Base-by-base conservation (phyloP, 2,113 vertebrate genomes). In the Melanerpes aurifrons region DNA sequence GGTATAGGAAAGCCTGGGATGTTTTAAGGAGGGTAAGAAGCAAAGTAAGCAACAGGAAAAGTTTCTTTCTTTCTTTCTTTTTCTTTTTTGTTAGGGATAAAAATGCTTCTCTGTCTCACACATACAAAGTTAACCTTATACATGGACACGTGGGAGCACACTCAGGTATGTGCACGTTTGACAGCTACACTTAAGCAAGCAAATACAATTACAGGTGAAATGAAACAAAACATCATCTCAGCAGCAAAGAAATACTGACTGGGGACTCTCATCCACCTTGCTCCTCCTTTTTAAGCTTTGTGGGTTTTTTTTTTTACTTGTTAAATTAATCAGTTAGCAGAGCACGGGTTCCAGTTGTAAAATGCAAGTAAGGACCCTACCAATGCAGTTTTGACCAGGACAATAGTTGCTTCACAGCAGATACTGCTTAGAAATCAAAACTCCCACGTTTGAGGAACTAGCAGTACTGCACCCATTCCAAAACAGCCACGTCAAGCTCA, bases 21-120 rank as follows among this genome's bases (percentile, higher is more conserved):
- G 87, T 90, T 92, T 89, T 71, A 75, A 84, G 48, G 45, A 91
- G 71, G 89, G 78, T 69, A 82, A 67, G 21, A 73, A 81, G 74
- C 35, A 66, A 75, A 86, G 32, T 53, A 90, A 72, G 45, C 9
- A 86, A 80, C 29, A 82, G 8, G 29, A 83, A 68, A 91, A 31
- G 31, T 47, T 83, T 68, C 9, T 63, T 78, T 92, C 43, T 61
- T 12, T 40, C 40, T 40, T 40, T 40, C 40, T 40, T 40, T 40
- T 40, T 40, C 40, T 40, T 40, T 40, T 40, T 82, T 75, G 72
- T 54, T 21, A 66, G 45, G n/a, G 37, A 76, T 94, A 78, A 87
- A 95, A 90, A 77, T 56, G 24, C 31, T 82, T 89, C 72, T 15
- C 26, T 66, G 93, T 86, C 83, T 96, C 88, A 75, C 90, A 92